Evolutionary conservation across 2,113 vertebrate species (phyloP), one percentile per base, ranked within the genome.

Genomic region (Tympanuchus pallidicinctus): DNA sequence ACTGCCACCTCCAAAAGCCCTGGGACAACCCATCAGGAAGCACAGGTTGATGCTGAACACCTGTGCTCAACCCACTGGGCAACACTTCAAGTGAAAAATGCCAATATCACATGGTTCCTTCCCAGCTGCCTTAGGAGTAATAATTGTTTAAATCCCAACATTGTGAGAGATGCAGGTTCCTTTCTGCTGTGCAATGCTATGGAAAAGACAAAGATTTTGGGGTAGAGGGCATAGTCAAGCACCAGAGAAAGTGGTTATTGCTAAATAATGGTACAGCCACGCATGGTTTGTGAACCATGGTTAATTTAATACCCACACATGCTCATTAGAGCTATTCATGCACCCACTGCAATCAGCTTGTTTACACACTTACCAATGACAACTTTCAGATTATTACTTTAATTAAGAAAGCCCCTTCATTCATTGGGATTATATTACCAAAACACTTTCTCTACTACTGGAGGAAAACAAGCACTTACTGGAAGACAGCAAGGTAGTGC

Each of bases 311-410:
- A 96, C 93, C 88, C 92, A 95, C 96, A 97, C 66, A 6, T 97
- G 95, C 97, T 98, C 97, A 97, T 98, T 98, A 98, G 91, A 96
- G 95, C 94, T 91, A 97, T 97, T 98, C 95, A 96, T 25, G 63
- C 25, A 5, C 95, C 92, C 91, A 32, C 93, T 96, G 88, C 95
- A 97, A 97, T 97, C 97, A 95, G 96, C 94, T 97, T 97, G 97
- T 98, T 98, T 98, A 97, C 97, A 96, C 90, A 85, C 96, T 96
- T 97, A 96, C 34, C 96, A 97, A 88, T 89, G 96, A 96, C 95
- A 96, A 97, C 95, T 97, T 97, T 95, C 96, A 93, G 95, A 96
- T 97, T 96, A 97, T 86, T 94, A 80, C 97, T 97, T 98, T 97
- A 97, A 98, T 98, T 97, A 97, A 96, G 94, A 95, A 97, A 97